Conservation (phyloP, 2,888 invertebrate species). For the Hyles lineata region DNA sequence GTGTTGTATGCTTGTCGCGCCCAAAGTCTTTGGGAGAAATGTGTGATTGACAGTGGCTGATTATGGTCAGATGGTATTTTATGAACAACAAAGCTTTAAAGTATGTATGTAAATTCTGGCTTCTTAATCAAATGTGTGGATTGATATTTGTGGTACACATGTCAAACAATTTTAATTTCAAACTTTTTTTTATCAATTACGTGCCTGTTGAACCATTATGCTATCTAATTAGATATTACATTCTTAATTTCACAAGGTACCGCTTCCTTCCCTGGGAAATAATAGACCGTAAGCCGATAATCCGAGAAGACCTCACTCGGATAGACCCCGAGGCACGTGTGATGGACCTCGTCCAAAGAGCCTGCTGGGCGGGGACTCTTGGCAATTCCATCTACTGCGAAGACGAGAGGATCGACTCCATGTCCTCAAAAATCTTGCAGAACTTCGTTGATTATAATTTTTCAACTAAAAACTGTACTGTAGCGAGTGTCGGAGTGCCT, state of each 20-base stretch:
- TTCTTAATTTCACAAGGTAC: slow-evolving; percentile 48
- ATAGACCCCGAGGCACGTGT: slow-evolving; percentile 58
- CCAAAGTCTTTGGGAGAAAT: too few species aligned
- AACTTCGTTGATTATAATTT: slow-evolving; percentile 53
- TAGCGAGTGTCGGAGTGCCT: slow-evolving; percentile 66
- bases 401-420: slow-evolving; percentile 53
- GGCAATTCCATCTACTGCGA: slow-evolving; percentile 68
- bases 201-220: too few species aligned
- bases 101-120: too few species aligned
- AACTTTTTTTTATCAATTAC: too few species aligned
- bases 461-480: slow-evolving; percentile 56
- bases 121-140: too few species aligned
- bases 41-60: too few species aligned
- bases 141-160: too few species aligned
- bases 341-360: slow-evolving; percentile 67
- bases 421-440: slow-evolving; percentile 50
- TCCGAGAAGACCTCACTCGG: slow-evolving; percentile 60
- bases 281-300: slow-evolving; percentile 53
- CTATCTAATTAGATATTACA: neutral
- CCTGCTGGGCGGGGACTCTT: slow-evolving; percentile 67
- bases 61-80: too few species aligned
- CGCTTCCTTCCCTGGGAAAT: slow-evolving; percentile 66
- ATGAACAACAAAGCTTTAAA: too few species aligned
- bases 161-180: too few species aligned
- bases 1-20: slow-evolving; percentile 1